Evolutionary conservation across 2,888 invertebrate species (phyloP), one percentile per base, ranked within the genome.

Genomic region (Pimpla rufipes): DNA sequence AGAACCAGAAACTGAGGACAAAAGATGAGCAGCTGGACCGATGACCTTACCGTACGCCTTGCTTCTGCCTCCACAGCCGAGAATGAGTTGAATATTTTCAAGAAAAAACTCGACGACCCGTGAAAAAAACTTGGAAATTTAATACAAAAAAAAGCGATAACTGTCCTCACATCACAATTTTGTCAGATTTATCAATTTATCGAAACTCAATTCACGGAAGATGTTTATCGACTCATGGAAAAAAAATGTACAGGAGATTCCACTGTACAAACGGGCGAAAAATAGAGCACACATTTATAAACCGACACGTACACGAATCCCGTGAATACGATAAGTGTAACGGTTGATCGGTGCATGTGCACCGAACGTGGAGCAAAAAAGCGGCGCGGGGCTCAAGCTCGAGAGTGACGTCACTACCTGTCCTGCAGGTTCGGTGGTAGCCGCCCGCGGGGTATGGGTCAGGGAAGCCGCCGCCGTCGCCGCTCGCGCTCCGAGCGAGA

Each of bases 391-490:
- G 89, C 89, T 91, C 88, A 87, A 83, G 80, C 81, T 81, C 81
- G 87, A 66, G 67, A 50, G 83, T 91, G 92, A 92, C 92, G 92
- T 91, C 91, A 91, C 88, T 90, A 90, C 91, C 89, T 90, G 92
- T 90, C 90, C 89, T 88, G 84, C 90, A 87, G 86, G 88, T 89
- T 86, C 73, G 87, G 79, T 84, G 80, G 84, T 81, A 37, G 29
- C 29, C n/a, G 86, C 88, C 89, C 88, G 81, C 82, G 80, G 89
- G 91, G 89, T 92, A 88, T 91, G 90, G 92, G 92, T 92, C 91
- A 90, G 87, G 85, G 82, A 81, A 84, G 73, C 73, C 70, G 81
- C 29, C 2, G 29, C 29, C 2, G 29, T 5, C 29, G 29, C 5
- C 29, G 2, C 29, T 2, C 5, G 52, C 18, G 52, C 73, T 83